Evolutionary conservation across 1,140 invertebrate species (phyloP), one percentile per base, ranked within the genome.

Genomic region (Drosophila sulfurigaster): DNA sequence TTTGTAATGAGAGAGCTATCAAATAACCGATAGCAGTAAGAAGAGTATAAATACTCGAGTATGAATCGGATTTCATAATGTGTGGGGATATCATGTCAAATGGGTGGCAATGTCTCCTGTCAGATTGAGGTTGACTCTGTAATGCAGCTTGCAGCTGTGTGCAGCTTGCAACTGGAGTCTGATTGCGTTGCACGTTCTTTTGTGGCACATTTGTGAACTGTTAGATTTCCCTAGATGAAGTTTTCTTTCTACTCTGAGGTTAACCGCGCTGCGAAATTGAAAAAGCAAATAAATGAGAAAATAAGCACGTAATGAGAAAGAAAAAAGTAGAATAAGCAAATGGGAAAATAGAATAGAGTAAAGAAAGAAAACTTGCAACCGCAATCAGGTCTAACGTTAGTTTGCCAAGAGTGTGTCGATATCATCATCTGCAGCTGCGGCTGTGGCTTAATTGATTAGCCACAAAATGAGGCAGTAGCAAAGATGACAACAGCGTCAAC

Each of bases 371-470:
- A 41, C 11, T 41, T 25, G 20, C 20, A 70, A 64, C 59, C 59
- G 16, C 68, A 63, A 71, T 48, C 68, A 54, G 67, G 15, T 54
- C 58, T 35, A 70, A 62, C 15, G 25, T 16, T 20, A 32, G 30
- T 7, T 32, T 5, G 30, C 5, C 30, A 5, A 32, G 30, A 32
- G 30, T 25, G 20, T 25, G 20, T 25, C 30, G 38, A 70, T 52
- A 59, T 51, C 25, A 43, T 30, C n/a, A 51, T 52, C 20, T 25
- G 20, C 20, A 0, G 20, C 20, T 25, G 20, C 6, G 10, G 8
- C 38, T 11, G 38, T 2, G 75, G 81, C 78, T 88, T 88, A 88
- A 89, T 88, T 88, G 85, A 89, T 88, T 81, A 88, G 52, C 20
- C 28, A 38, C 56, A 80, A 79, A 79, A 79, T 79, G 73, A 79